A percentile compares a stretch with the other conserved stretches of the same genome.
These are phyloP conservation scores for Lasioglossum figueresi DNA, from an alignment of 2,888 invertebrate species.

Conservation along the genomic window DNA sequence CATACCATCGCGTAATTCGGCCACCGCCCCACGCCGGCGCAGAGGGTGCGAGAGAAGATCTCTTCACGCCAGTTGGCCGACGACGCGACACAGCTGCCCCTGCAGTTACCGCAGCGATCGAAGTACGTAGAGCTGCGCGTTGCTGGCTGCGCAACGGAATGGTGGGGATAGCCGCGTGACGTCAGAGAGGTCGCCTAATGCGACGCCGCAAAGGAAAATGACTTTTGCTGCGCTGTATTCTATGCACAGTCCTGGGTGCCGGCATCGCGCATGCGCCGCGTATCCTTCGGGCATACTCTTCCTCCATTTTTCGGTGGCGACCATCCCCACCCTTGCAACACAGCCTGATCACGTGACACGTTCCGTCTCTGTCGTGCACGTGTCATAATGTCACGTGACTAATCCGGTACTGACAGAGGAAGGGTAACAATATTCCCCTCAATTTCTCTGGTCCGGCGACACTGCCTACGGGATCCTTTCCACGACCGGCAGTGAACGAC, in stretches of 20 bases:
- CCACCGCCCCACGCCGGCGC: neutral
- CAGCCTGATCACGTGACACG: neutral
- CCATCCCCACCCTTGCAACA: neutral
- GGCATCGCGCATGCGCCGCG: neutral
- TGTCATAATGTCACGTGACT: neutral
- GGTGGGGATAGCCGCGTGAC: neutral
- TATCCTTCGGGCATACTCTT: neutral
- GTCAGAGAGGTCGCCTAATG: neutral
- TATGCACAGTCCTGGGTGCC: slow-evolving; percentile 37
- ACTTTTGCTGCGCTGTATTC: neutral
- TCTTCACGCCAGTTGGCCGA: neutral
- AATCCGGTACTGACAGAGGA: neutral
- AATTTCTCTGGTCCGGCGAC: slow-evolving; percentile 15
- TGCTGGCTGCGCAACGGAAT: neutral
- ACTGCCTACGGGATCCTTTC: slow-evolving; percentile 55
- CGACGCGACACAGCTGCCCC: neutral
- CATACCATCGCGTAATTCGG: neutral
- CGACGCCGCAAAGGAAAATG: neutral
- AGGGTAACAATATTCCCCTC: neutral
- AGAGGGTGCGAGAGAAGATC: neutral
- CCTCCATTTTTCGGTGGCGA: no score
- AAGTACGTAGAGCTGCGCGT: neutral
- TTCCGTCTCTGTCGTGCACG: neutral
- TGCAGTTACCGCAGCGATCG: neutral
- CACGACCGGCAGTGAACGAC: slow-evolving; percentile 52